Percentiles rank a stretch among this genome's conserved stretches.
These are phyloP conservation scores for Epinotia brunnichana DNA, from an alignment of 2,888 invertebrate species.

Conservation along the genomic window DNA sequence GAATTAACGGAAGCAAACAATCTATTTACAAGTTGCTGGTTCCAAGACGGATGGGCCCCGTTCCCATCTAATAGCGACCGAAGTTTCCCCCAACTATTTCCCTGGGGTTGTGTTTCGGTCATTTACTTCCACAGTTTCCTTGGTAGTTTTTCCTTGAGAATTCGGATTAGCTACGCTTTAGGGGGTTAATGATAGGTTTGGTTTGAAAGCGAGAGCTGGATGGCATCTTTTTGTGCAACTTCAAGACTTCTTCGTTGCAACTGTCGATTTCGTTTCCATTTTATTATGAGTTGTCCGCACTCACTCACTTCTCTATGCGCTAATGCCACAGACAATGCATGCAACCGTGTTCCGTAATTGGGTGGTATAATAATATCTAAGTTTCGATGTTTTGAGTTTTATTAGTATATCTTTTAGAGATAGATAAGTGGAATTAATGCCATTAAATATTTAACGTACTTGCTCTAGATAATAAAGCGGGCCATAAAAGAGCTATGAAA, in stretches of 20 bases:
- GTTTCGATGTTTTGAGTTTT: no score
- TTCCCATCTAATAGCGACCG: conserved; percentile 19
- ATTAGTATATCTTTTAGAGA: no score
- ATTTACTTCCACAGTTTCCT: conserved; percentile 20
- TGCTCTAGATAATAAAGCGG: conserved; percentile 2
- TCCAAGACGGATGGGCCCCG: conserved; percentile 16
- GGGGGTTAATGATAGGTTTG: conserved; percentile 11
- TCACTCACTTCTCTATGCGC: no score
- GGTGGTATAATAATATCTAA: no score
- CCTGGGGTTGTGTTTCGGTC: conserved; percentile 23
- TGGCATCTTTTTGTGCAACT: neutral
- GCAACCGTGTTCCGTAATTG: no score
- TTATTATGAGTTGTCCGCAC: no score
- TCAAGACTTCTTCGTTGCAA: neutral
- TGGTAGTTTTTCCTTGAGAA: conserved; percentile 14
- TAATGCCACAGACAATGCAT: no score
- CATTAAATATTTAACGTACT: conserved; percentile 13
- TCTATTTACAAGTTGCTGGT: conserved; percentile 12
- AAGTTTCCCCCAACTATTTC: conserved; percentile 24
- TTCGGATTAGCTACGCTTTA: conserved; percentile 19
- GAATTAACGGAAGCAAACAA: conserved; percentile 19
- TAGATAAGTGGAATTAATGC: neutral
- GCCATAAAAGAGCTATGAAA: conserved; percentile 4
- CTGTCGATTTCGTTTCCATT: neutral
- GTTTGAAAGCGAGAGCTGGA: neutral